Evolutionary conservation across 2,888 invertebrate species (phyloP).

Genomic region (Stenurella melanura): DNA sequence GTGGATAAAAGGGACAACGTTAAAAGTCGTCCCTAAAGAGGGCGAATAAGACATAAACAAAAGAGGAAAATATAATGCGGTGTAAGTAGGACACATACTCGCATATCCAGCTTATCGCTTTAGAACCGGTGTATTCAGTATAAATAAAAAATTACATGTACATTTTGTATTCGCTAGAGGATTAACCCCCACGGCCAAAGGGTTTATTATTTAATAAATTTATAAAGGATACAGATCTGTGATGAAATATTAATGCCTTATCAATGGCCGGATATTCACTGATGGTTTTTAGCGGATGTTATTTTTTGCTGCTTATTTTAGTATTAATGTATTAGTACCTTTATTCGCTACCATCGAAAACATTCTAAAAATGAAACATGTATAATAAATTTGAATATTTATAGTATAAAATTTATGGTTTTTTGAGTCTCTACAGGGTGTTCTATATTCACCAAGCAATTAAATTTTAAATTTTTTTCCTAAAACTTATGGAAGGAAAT

Average conservation of each 20-base stretch:
- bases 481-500: no score
- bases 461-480: no score
- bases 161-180: neutral
- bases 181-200: neutral
- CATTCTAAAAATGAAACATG: no score
- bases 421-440: no score
- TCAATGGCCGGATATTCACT: no score
- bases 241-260: neutral
- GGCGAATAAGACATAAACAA: constrained; percentile 31
- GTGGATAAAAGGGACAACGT: constrained; percentile 21
- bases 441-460: no score
- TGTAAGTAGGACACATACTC: constrained; percentile 6
- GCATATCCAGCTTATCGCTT: constrained; percentile 13
- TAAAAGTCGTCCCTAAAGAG: constrained; percentile 13
- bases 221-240: neutral
- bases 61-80: constrained; percentile 16
- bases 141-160: neutral
- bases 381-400: no score
- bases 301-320: no score
- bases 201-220: neutral
- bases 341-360: no score
- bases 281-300: no score
- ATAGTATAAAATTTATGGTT: no score
- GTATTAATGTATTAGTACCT: no score
- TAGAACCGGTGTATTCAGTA: constrained; percentile 12